Evolutionary conservation across 2,113 vertebrate species (phyloP), one percentile per base, ranked within the genome.

Genomic region (Climacteris rufus): DNA sequence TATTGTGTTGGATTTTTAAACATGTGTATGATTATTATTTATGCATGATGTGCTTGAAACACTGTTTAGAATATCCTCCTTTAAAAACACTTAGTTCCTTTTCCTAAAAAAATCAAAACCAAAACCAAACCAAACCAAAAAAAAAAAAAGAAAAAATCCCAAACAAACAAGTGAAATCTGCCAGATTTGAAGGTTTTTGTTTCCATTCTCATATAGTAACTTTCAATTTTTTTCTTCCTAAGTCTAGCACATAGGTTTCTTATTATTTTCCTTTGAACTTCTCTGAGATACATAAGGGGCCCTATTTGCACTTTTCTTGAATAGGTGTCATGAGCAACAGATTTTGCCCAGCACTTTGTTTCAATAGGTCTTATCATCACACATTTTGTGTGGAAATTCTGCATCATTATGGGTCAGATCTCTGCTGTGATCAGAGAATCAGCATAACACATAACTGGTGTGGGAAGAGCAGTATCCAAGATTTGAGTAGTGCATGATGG

Each of bases 211-310:
- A 56, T 35, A 35, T 2, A 54, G 25, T 23, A 70, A 45, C 28
- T 80, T 72, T 35, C 47, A 65, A 3, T 15, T 77, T 80, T 80
- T 89, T 56, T 0, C 45, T 90, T 52, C 30, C 19, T 42, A 83
- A 59, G 15, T 35, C 54, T 70, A 74, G 39, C 59, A 47, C 47
- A 74, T 42, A 54, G 52, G 39, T 93, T 91, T 93, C 21, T 81
- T 33, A 35, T 94, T 89, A 88, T 61, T 87, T 86, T 24, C 15
- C 11, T 93, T 93, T 79, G 7, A 92, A 77, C 82, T 50, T 7
- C 21, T 93, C 76, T n/a, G 66, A 77, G 70, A 90, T 39, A 80
- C 3, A 33, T 80, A 60, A 50, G 56, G 22, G 54, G 10, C 14
- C 9, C 21, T 65, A 35, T 90, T 61, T 94, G 49, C 31, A 17